Conservation (phyloP, 1,140 invertebrate genomes). For the Pseudachorutes palmiensis region DNA sequence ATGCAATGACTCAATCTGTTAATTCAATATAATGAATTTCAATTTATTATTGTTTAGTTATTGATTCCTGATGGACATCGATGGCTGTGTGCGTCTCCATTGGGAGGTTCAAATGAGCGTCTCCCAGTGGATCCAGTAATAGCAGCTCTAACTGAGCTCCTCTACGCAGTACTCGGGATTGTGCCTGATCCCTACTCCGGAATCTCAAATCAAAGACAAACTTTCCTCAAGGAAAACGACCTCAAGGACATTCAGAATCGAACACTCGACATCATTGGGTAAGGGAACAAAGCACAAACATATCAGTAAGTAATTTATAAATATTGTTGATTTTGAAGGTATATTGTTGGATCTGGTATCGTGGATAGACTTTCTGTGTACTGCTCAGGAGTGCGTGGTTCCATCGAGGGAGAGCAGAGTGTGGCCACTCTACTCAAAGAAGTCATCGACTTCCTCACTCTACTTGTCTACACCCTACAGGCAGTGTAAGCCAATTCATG, state of each 20-base stretch:
- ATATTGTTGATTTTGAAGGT: too few relatives aligned
- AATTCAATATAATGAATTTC: slow-evolving; percentile 10
- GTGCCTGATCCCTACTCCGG: slow-evolving; percentile 34
- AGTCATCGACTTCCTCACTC: slow-evolving; percentile 52
- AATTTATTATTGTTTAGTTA: slow-evolving; percentile 15
- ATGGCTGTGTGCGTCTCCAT: slow-evolving; percentile 23
- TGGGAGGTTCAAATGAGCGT: slow-evolving; percentile 17
- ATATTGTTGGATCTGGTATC: slow-evolving; percentile 57
- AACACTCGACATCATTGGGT: slow-evolving; percentile 32
- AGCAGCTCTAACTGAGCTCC: slow-evolving; percentile 28
- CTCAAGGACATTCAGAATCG: slow-evolving; percentile 15
- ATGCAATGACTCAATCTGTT: neutral
- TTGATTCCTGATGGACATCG: slow-evolving; percentile 33
- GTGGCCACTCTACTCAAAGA: slow-evolving; percentile 49
- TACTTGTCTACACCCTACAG: slow-evolving; percentile 48
- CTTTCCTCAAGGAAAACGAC: neutral
- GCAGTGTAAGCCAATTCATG: neutral
- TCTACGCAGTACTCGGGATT: slow-evolving; percentile 24
- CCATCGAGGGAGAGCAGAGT: slow-evolving; percentile 51
- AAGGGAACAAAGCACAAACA: too few relatives aligned
- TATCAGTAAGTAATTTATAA: too few relatives aligned
- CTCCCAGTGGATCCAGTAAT: slow-evolving; percentile 35
- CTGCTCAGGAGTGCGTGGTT: slow-evolving; percentile 54
- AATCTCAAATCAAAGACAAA: slow-evolving; percentile 20
- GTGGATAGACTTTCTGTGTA: slow-evolving; percentile 58